Percentiles rank a stretch among this genome's conserved stretches.
phyloP scores from a whole-genome alignment of 2,797 vertebrate species.

The Enteromius treurensis region DNA sequence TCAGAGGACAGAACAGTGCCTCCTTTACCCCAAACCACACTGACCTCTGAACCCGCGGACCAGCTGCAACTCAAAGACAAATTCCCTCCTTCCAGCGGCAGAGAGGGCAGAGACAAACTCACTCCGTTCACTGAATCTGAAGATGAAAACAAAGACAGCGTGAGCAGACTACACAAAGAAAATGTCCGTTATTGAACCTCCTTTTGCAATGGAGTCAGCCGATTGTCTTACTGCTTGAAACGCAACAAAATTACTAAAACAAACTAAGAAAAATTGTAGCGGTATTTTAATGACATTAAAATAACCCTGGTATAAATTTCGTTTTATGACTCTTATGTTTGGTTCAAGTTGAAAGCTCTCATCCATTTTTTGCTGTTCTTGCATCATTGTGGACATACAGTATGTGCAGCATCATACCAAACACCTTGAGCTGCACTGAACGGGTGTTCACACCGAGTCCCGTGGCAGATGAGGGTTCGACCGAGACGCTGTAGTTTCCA shows the following conservation, averaged over 20 bases:
- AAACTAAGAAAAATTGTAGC: background rate
- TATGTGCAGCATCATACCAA: conserved; percentile 68
- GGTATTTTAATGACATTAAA: background rate
- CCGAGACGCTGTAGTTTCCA: conserved; percentile 72
- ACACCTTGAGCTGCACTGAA: conserved; percentile 72
- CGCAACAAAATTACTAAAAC: background rate
- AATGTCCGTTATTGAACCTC: background rate
- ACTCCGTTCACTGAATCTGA: conserved; percentile 71
- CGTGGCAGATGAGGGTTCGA: conserved; percentile 63
- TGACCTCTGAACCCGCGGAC: conserved; percentile 67
- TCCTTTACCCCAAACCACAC: conserved; percentile 73
- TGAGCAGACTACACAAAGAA: background rate
- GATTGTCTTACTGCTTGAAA: background rate
- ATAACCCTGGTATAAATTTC: background rate
- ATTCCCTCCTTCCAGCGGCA: conserved; percentile 71
- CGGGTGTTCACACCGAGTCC: conserved; percentile 63
- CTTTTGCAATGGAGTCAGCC: background rate
- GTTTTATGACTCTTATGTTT: background rate
- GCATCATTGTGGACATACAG: background rate
- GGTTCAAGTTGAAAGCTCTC: background rate
- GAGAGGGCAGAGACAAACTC: conserved; percentile 67
- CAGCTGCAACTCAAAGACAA: conserved; percentile 73
- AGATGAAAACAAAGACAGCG: background rate
- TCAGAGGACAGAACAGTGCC: conserved; percentile 58
- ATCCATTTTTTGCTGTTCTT: background rate